Evolutionary conservation across 2,888 invertebrate genomes (phyloP), one percentile per base, ranked within the genome.

Genomic region (Endomychus coccineus): DNA sequence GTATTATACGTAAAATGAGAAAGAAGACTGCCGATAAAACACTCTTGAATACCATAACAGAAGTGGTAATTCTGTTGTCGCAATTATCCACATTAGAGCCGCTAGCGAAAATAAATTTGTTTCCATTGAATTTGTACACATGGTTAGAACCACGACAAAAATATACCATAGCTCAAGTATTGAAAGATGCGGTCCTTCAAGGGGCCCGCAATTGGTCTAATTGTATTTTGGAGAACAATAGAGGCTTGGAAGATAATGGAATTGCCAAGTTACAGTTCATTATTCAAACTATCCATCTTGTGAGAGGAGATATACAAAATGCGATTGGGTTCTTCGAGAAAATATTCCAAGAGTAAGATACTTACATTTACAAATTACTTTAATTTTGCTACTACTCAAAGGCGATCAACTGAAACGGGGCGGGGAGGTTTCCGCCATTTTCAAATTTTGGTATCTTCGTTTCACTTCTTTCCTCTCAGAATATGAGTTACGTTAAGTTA

Each of bases 281-380:
- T 44, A 84, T 89, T 19, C 83, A 87, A 67, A 75, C 91, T 11
- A 83, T 87, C 48, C 89, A 90, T 60, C 63, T 87, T 40, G 75
- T 89, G 16, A 71, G 85, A 25, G 80, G 82, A 0, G 89, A 89
- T 68, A 64, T 89, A 30, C 84, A 87, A 56, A 75, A 80, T 49
- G 84, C 85, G 3, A 75, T 83, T 43, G 88, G 89, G 56, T 78
- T 78, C 58, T 83, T 85, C 52, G 85, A 89, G 55, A 82, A 80
- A 62, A 67, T 83, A 28, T 94, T 92, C 65, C 78, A 85, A 59
- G 83, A 85, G 88, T 86, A 68, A 75, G n/a, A n/a, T n/a, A n/a
- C n/a, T n/a, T n/a, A n/a, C n/a, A n/a, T n/a, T n/a, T n/a, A n/a
- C n/a, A n/a, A n/a, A n/a, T n/a, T n/a, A n/a, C n/a, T n/a, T n/a